Conservation (phyloP, 2,113 vertebrate species). For the Pao palembangensis region DNA sequence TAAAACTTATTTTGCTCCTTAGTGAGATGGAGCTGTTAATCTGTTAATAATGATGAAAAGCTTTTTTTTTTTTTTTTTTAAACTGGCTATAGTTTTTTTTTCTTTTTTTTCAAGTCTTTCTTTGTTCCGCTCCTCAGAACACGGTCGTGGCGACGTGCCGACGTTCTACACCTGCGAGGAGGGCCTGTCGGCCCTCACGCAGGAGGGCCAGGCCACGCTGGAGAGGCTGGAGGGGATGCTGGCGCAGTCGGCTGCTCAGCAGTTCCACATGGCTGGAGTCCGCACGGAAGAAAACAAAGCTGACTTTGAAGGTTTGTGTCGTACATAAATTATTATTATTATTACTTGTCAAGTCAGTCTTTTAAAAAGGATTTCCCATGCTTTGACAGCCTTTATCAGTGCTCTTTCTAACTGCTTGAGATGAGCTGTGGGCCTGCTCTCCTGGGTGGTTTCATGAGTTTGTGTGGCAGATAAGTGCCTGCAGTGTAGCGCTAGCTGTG, state of each 20-base stretch:
- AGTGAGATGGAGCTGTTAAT: too few species aligned
- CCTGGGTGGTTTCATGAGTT: too few species aligned
- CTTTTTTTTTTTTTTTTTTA: too few species aligned
- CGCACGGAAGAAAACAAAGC: conserved; percentile 80
- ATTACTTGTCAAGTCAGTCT: too few species aligned
- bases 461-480: too few species aligned
- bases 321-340: too few species aligned
- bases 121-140: conserved; percentile 68
- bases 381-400: too few species aligned
- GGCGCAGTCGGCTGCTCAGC: conserved; percentile 84
- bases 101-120: background rate
- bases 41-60: too few species aligned
- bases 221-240: conserved; percentile 93
- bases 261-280: conserved; percentile 95
- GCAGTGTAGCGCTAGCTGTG: background rate
- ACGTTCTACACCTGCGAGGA: conserved; percentile 96
- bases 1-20: too few species aligned
- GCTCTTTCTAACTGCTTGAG: too few species aligned
- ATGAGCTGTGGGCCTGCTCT: too few species aligned
- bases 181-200: conserved; percentile 86
- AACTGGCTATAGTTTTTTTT: background rate
- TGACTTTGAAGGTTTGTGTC: conserved; percentile 79
- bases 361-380: too few species aligned
- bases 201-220: conserved; percentile 91
- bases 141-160: conserved; percentile 82